Evolutionary conservation across 1,140 invertebrate species (phyloP), one percentile per base, ranked within the genome.

Genomic region (Drosophila pruinosa): DNA sequence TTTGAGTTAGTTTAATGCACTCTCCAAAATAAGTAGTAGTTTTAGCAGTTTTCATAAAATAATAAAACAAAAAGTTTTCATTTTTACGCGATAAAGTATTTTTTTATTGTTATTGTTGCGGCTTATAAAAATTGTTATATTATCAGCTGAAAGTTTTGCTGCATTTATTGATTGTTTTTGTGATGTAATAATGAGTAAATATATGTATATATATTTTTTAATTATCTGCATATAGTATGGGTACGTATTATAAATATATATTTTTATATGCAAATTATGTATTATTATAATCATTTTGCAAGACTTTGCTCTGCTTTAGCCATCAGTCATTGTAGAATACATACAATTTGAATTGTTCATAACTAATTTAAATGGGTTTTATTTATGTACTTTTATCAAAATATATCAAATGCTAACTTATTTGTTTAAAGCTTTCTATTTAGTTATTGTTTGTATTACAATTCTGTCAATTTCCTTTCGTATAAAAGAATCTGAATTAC

Each of bases 391-490:
- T 31, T 64, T 73, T 86, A 85, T 85, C 81, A 85, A 85, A 85
- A 85, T 86, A 85, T 85, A 85, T 86, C 62, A 86, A 86, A 71
- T 81, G 77, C 73, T 85, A 85, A 81, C 82, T 85, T 85, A 86
- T 86, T 48, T 77, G 26, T 81, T 85, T 85, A 85, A 85, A 85
- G 81, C 81, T 85, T 85, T 85, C 70, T 85, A 86, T 86, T 86
- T 85, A 86, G 81, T 86, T 85, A 75, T 77, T 86, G 82, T 76
- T 62, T 72, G 69, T 67, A 67, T 77, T 86, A 86, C 67, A 75
- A 79, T 62, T 83, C 48, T 75, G 54, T 80, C 58, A 59, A 74
- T 61, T 62, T 65, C 21, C 47, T 19, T 39, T 61, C 36, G 28
- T 39, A 47, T 24, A 56, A 28, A n/a, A n/a, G n/a, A n/a, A 38